A percentile compares a stretch with the other conserved stretches of the same genome.
Evolutionary conservation across 2,888 invertebrate species (phyloP).

Genomic region (Allacma fusca): DNA sequence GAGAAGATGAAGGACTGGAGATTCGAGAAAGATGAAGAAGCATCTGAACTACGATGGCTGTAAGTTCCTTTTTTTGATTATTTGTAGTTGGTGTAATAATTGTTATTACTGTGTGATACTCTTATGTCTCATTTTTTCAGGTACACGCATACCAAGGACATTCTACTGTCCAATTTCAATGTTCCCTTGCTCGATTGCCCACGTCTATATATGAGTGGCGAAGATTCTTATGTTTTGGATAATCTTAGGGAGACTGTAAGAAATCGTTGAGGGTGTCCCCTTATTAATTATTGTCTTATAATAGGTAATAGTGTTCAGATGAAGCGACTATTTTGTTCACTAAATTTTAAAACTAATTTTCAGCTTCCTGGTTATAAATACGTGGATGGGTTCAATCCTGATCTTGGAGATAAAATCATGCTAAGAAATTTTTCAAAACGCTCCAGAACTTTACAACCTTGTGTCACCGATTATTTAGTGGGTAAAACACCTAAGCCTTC

Average conservation of each 20-base stretch:
- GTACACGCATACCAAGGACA: slow-evolving; percentile 71
- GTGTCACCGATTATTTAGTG: neutral
- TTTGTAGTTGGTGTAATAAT: slow-evolving; percentile 28
- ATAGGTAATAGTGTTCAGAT: too few relatives aligned
- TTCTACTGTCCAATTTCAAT: slow-evolving; percentile 68
- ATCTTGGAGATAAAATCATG: neutral
- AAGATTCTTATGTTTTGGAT: neutral
- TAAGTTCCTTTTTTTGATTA: slow-evolving; percentile 42
- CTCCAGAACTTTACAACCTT: neutral
- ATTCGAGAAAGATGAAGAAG: slow-evolving; percentile 62
- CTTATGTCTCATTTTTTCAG: too few relatives aligned
- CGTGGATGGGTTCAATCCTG: neutral
- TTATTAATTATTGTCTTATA: too few relatives aligned
- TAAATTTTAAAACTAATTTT: too few relatives aligned
- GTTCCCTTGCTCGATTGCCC: slow-evolving; percentile 24
- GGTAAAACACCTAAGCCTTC: neutral
- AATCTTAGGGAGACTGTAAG: neutral
- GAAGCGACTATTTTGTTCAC: too few relatives aligned
- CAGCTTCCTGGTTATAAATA: slow-evolving; percentile 16
- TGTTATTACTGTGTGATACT: too few relatives aligned
- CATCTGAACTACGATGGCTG: slow-evolving; percentile 49
- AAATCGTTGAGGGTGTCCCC: neutral
- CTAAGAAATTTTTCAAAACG: neutral
- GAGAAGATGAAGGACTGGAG: slow-evolving; percentile 83
- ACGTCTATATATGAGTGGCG: slow-evolving; percentile 14